Evolutionary conservation across 2,797 vertebrate species (phyloP).

Genomic region (Hoplostethus mediterraneus): DNA sequence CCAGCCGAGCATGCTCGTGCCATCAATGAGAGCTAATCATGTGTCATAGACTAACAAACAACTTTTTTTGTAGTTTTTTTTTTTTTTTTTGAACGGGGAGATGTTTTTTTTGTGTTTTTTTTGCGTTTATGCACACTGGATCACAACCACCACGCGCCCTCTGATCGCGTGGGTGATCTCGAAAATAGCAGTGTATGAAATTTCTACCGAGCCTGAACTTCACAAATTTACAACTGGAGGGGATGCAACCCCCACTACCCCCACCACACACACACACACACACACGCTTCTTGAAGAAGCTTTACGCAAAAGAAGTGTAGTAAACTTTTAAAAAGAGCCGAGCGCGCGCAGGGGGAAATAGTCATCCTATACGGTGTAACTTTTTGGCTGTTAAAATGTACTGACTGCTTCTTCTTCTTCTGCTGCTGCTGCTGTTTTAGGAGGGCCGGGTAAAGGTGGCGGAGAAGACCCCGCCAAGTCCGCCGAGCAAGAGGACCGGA

Average conservation of each 20-base stretch:
- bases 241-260: slow-evolving; percentile 52
- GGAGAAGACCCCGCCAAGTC: slow-evolving; percentile 91
- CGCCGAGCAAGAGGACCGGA: slow-evolving; percentile 89
- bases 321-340: slow-evolving; percentile 22
- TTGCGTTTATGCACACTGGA: slow-evolving; percentile 29
- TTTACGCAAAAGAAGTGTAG: slow-evolving; percentile 14
- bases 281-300: slow-evolving; percentile 23
- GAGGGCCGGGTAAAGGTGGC: slow-evolving; percentile 95
- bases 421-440: slow-evolving; percentile 76
- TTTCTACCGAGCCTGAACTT: slow-evolving; percentile 71
- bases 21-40: slow-evolving; percentile 40
- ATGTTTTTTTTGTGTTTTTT: no score
- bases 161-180: slow-evolving; percentile 14
- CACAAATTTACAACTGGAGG: slow-evolving; percentile 52
- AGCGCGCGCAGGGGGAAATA: slow-evolving; percentile 7
- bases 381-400: neutral
- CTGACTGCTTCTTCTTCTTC: slow-evolving; percentile 30
- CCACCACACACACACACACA: no score
- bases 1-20: slow-evolving; percentile 45
- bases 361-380: neutral
- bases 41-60: slow-evolving; percentile 54
- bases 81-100: no score
- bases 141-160: slow-evolving; percentile 48
- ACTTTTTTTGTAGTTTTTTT: slow-evolving; percentile 55
- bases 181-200: slow-evolving; percentile 44